These are phyloP conservation scores for Bradypodion pumilum DNA, from an alignment of 2,797 vertebrate species.

Conservation along the genomic window DNA sequence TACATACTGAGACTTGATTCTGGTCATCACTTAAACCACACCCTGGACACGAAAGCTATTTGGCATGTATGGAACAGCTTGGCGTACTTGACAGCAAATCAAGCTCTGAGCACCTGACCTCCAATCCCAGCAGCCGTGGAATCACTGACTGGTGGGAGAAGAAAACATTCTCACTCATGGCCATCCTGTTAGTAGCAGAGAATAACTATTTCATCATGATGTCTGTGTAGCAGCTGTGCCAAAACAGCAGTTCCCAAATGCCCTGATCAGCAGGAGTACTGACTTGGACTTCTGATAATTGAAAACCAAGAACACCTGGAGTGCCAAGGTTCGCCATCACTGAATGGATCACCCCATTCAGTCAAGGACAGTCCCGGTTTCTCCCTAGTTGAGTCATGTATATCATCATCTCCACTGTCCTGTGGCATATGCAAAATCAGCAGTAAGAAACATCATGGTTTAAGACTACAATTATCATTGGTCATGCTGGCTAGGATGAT, in stretches of 20 bases:
- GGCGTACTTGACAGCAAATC: neutral
- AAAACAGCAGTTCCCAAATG: too few relatives aligned
- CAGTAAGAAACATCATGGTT: too few relatives aligned
- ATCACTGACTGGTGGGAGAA: neutral
- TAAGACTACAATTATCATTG: too few relatives aligned
- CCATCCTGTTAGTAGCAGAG: neutral
- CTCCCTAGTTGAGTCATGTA: neutral
- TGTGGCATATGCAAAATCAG: too few relatives aligned
- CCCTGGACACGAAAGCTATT: neutral
- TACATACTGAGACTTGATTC: neutral
- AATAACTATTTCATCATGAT: neutral
- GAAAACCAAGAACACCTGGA: too few relatives aligned
- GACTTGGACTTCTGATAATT: too few relatives aligned
- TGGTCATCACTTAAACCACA: neutral
- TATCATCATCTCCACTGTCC: too few relatives aligned
- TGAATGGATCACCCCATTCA: too few relatives aligned
- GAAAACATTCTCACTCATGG: neutral
- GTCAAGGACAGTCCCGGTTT: neutral
- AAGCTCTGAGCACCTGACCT: neutral
- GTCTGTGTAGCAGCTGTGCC: too few relatives aligned
- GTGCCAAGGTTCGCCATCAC: too few relatives aligned
- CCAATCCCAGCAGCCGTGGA: neutral
- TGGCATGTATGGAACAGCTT: neutral
- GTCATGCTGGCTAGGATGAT: too few relatives aligned
- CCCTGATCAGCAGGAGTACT: too few relatives aligned